Base-by-base conservation (phyloP, 2,797 vertebrate genomes). In the Sphenopsis melanotis region DNA sequence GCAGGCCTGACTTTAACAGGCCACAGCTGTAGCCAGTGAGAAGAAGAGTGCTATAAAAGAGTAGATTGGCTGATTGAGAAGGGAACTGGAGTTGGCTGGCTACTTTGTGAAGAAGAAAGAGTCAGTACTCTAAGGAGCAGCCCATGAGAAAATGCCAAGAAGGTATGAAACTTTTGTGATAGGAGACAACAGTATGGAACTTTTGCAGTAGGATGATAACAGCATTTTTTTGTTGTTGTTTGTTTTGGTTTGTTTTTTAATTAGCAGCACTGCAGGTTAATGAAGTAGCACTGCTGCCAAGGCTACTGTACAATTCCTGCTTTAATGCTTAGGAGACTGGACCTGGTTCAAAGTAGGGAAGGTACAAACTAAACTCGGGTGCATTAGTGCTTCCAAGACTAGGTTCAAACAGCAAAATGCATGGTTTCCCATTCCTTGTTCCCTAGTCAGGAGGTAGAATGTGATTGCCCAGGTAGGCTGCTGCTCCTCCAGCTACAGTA, bases 51-150 rank as follows among this genome's bases (percentile, higher is more conserved):
- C 27, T 52, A 52, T 30, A 52, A 18, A 52, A 52, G 27, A 30
- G 49, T 30, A 17, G 50, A 27, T 4, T 52, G 17, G 50, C 17
- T 30, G 17, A 24, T 26, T 47, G 47, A 9, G 24, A 47, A 3
- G 23, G 23, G 24, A 47, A 3, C 14, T 47, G 47, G 24, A 1
- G 24, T 11, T 2, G 1, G 17, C 12, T 29, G 27, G 27, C 2
- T 18, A 0, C 17, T 7, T 52, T 52, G 17, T 52, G 29, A 30
- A 5, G 27, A 29, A 17, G 49, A 27, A 29, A 30, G 7, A 46
- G 20, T 3, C 3, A 50, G 7, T 18, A 11, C 6, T 30, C 4
- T 30, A 6, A 46, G 21, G 44, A 46, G 44, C 6, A 12, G 44
- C 21, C 11, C 20, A 12, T 17, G 7, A 11, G 27, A 44, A 29